These are phyloP conservation scores for Heterodera schachtii DNA, from an alignment of 1,140 invertebrate species.

Conservation along the genomic window DNA sequence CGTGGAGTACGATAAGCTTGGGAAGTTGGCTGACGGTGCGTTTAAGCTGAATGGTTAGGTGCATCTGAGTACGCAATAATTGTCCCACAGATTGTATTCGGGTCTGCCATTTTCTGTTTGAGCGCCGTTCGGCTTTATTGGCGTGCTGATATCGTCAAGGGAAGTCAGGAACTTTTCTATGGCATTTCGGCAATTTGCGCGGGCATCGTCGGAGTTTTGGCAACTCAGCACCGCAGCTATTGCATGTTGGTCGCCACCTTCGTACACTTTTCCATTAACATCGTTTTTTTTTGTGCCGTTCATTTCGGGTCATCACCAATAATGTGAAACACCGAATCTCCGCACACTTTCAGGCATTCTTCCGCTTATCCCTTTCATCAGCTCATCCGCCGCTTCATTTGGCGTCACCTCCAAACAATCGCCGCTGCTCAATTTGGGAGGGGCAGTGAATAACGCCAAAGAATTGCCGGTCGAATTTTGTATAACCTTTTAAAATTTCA, in stretches of 20 bases:
- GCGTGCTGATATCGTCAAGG: slow-evolving; percentile 28
- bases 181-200: slow-evolving; percentile 39
- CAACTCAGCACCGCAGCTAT: slow-evolving; percentile 24
- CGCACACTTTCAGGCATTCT: slow-evolving; percentile 23
- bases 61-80: background rate
- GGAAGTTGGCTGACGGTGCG: slow-evolving; percentile 28
- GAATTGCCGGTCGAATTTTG: slow-evolving; percentile 1
- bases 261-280: slow-evolving; percentile 27
- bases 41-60: background rate
- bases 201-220: slow-evolving; percentile 32
- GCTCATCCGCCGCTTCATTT: slow-evolving; percentile 5
- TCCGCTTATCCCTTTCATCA: slow-evolving; percentile 32
- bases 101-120: slow-evolving; percentile 29
- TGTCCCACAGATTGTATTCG: slow-evolving; percentile 21
- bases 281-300: slow-evolving; percentile 41
- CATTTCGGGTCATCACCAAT: slow-evolving; percentile 20
- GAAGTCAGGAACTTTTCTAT: slow-evolving; percentile 39
- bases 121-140: slow-evolving; percentile 26
- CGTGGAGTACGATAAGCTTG: slow-evolving; percentile 24
- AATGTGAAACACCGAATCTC: background rate
- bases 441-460: background rate
- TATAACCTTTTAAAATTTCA: too few relatives aligned
- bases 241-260: slow-evolving; percentile 33
- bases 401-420: background rate
- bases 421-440: background rate